A percentile compares a stretch with the other conserved stretches of the same genome.
These are phyloP conservation scores for Hemibagrus guttatus DNA, from an alignment of 2,797 vertebrate genomes.

Conservation along the genomic window DNA sequence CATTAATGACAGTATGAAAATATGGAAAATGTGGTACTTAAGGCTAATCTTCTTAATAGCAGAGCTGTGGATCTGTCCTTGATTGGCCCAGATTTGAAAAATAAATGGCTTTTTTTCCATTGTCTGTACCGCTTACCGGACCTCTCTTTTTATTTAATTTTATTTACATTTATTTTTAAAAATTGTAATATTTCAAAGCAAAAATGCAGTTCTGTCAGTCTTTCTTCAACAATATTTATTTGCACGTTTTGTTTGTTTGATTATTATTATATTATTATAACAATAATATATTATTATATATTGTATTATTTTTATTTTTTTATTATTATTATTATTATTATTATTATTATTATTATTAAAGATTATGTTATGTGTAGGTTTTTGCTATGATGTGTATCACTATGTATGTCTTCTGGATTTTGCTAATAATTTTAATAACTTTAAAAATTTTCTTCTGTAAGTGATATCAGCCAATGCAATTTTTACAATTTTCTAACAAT, in stretches of 20 bases:
- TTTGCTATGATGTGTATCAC: neutral
- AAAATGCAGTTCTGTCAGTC: neutral
- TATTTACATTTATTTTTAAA: neutral
- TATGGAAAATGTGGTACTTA: slow-evolving; percentile 19
- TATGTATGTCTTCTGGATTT: neutral
- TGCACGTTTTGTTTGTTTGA: neutral
- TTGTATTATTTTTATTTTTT: neutral
- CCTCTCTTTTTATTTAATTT: no score
- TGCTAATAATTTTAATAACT: neutral
- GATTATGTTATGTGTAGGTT: neutral
- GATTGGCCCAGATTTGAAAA: slow-evolving; percentile 20
- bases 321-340: neutral
- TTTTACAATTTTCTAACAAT: neutral
- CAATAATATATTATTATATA: no score
- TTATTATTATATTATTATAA: neutral
- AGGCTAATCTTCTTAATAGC: slow-evolving; percentile 34
- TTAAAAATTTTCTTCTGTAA: neutral
- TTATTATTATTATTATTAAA: neutral
- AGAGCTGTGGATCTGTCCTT: slow-evolving; percentile 25
- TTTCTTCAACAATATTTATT: no score
- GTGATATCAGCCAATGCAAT: neutral
- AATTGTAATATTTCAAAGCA: neutral
- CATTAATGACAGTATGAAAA: slow-evolving; percentile 22
- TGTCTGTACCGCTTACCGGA: no score
- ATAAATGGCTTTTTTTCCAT: neutral